Evolutionary conservation across 2,888 invertebrate species (phyloP).

Genomic region (Scaptomyza polygonia): DNA sequence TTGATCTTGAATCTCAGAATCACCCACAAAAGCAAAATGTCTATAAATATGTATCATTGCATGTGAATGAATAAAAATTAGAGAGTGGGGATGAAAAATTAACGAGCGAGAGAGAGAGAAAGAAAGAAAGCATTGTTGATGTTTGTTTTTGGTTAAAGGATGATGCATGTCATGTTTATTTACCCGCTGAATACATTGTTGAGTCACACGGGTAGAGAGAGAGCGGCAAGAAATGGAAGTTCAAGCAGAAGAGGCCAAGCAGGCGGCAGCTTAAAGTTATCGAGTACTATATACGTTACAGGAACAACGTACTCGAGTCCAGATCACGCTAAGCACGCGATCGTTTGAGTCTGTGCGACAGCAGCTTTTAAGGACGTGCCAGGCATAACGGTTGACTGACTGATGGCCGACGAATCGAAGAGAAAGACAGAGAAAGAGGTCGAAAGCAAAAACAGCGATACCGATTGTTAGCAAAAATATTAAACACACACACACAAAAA

Average conservation of each 20-base stretch:
- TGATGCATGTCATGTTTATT: constrained; percentile 57
- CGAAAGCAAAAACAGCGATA: constrained; percentile 33
- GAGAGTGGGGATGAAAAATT: constrained; percentile 8
- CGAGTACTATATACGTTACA: constrained; percentile 32
- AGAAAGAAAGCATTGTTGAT: constrained; percentile 13
- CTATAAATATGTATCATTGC: constrained; percentile 41
- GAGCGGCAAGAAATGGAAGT: constrained; percentile 29
- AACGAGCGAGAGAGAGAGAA: constrained; percentile 2
- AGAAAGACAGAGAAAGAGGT: constrained; percentile 5
- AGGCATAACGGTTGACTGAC: constrained; percentile 56
- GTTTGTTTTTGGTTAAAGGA: constrained; percentile 14
- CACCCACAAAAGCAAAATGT: constrained; percentile 9
- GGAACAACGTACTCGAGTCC: constrained; percentile 40
- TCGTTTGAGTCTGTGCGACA: constrained; percentile 48
- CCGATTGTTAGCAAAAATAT: constrained; percentile 44
- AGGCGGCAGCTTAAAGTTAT: constrained; percentile 15
- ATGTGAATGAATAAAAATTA: constrained; percentile 3
- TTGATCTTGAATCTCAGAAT: constrained; percentile 24
- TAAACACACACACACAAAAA: constrained; percentile 18
- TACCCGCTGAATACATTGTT: constrained; percentile 82
- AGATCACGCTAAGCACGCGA: constrained; percentile 43
- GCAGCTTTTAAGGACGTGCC: constrained; percentile 33
- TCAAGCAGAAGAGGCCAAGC: constrained; percentile 19
- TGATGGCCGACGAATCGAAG: constrained; percentile 16
- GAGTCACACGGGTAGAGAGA: constrained; percentile 33